Percentiles rank a stretch among this genome's conserved stretches.
Conservation (phyloP, 2,113 vertebrate genomes). For the Melanerpes formicivorus region DNA sequence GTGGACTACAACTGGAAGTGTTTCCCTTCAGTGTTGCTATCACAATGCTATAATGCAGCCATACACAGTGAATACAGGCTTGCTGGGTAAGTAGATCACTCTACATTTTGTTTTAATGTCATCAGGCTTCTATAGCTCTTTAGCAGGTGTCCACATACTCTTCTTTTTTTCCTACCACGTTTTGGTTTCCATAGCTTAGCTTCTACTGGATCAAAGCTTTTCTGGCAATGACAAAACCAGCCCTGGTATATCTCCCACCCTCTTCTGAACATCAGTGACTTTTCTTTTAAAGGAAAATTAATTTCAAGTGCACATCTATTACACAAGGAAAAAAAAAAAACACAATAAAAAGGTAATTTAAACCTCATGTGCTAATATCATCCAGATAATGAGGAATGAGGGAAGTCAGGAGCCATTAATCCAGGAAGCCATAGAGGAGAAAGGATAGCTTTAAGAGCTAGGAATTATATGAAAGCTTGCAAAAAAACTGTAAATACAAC, state of each 20-base stretch:
- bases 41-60: not conserved
- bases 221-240: slow-evolving; percentile 55
- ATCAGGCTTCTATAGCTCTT: slow-evolving; percentile 53
- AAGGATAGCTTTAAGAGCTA: not conserved
- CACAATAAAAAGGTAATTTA: not conserved
- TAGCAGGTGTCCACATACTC: slow-evolving; percentile 30
- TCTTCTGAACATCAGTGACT: slow-evolving; percentile 17
- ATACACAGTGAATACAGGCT: not conserved
- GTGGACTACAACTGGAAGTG: not conserved
- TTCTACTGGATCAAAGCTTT: slow-evolving; percentile 44
- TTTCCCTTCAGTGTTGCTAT: slow-evolving; percentile 48
- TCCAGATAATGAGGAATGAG: not conserved
- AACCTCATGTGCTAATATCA: slow-evolving; percentile 5
- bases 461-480: not conserved
- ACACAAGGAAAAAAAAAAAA: not conserved
- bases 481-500: slow-evolving; percentile 27
- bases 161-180: not conserved
- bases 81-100: slow-evolving; percentile 14
- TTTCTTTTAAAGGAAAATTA: slow-evolving; percentile 36
- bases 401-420: slow-evolving; percentile 28
- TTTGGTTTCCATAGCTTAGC: slow-evolving; percentile 57
- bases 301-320: not conserved
- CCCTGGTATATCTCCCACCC: slow-evolving; percentile 1
- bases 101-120: slow-evolving; percentile 48
- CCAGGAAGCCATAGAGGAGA: not conserved